Percentiles rank a stretch among this genome's conserved stretches.
Conservation (phyloP, 2,888 invertebrate species). For the Leptinotarsa rubiginosa region DNA sequence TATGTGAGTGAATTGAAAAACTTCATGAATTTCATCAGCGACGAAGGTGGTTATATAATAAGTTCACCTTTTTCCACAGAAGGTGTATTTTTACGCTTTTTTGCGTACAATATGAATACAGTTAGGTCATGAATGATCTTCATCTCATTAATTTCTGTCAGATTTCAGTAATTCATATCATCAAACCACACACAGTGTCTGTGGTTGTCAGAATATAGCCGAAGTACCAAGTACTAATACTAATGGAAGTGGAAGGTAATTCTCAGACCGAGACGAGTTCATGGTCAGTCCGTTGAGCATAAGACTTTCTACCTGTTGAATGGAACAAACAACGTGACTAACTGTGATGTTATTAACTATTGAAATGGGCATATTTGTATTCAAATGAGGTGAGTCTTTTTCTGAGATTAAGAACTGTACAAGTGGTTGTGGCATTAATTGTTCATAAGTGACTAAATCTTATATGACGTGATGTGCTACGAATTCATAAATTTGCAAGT, state of each 20-base stretch:
- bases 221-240: background rate
- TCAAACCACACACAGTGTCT: background rate
- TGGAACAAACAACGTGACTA: constrained; percentile 30
- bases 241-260: constrained; percentile 17
- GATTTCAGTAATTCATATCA: too few relatives aligned
- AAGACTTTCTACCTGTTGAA: constrained; percentile 35
- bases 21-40: too few relatives aligned
- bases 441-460: too few relatives aligned
- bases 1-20: too few relatives aligned
- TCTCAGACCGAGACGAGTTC: constrained; percentile 33
- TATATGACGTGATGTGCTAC: too few relatives aligned
- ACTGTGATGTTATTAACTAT: constrained; percentile 10
- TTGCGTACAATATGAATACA: too few relatives aligned
- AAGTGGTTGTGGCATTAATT: background rate
- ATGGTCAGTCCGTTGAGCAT: constrained; percentile 36
- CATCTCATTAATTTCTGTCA: too few relatives aligned
- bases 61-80: too few relatives aligned
- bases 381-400: constrained; percentile 21
- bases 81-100: too few relatives aligned
- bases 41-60: too few relatives aligned
- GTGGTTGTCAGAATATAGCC: background rate
- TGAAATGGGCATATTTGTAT: constrained; percentile 1
- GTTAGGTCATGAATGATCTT: too few relatives aligned
- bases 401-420: background rate
- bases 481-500: too few relatives aligned